Evolutionary conservation across 2,113 vertebrate genomes (phyloP).

Genomic region (Lathamus discolor): DNA sequence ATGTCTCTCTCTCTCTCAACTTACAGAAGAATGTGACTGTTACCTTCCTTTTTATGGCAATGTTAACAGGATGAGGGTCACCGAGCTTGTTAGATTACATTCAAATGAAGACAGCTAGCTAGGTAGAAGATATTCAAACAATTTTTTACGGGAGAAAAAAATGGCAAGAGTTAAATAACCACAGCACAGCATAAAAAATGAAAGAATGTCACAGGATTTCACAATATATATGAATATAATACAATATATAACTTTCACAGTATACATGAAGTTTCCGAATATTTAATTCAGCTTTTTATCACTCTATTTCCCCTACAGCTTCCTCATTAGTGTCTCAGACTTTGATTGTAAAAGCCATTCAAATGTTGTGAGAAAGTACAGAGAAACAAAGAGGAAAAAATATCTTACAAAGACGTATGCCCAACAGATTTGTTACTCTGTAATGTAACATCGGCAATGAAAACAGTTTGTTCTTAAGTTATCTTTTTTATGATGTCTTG

Average conservation of each 20-base stretch:
- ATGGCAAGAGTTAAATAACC: background rate
- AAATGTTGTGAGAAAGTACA: background rate
- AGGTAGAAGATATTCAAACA: background rate
- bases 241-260: background rate
- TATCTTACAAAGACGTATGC: background rate
- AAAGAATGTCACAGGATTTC: background rate
- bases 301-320: background rate
- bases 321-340: background rate
- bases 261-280: background rate
- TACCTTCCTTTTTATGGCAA: background rate
- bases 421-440: background rate
- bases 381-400: background rate
- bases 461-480: background rate
- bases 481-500: background rate
- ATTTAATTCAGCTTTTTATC: background rate
- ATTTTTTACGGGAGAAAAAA: background rate
- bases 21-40: background rate
- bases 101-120: background rate
- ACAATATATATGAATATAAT: background rate
- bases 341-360: background rate
- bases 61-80: background rate
- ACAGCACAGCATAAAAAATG: background rate
- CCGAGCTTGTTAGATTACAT: background rate
- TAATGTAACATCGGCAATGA: background rate
- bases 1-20: background rate